Evolutionary conservation across 2,113 vertebrate species (phyloP).

Genomic region (Dolichotis patagonum): DNA sequence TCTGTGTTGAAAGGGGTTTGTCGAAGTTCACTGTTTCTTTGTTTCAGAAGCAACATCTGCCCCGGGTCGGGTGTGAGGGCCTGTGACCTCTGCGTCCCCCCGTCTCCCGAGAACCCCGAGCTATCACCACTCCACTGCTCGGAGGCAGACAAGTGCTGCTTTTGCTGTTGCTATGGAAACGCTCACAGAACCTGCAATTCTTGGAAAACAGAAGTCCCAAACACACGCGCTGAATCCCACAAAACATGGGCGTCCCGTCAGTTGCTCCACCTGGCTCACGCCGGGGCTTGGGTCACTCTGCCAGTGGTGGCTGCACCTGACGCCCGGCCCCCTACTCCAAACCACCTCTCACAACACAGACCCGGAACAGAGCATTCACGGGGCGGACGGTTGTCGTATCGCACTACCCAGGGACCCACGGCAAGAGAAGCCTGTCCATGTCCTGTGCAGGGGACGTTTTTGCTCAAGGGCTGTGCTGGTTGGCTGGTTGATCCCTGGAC

Average conservation of each 20-base stretch:
- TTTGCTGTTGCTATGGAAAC: constrained; percentile 42
- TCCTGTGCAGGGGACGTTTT: background rate
- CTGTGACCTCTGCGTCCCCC: background rate
- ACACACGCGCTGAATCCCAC: background rate
- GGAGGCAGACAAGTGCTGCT: background rate
- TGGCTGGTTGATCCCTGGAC: background rate
- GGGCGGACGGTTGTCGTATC: background rate
- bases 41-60: too few species aligned
- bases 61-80: background rate
- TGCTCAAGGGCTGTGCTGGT: background rate
- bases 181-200: background rate
- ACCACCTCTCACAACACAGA: background rate
- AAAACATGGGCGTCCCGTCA: accelerated
- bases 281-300: background rate
- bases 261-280: background rate
- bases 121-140: background rate
- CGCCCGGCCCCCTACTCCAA: background rate
- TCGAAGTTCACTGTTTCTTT: accelerated
- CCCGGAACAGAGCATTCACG: accelerated
- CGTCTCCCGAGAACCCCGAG: background rate
- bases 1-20: background rate
- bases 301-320: background rate
- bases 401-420: background rate
- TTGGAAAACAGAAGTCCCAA: background rate
- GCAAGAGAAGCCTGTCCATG: accelerated